Evolutionary conservation across 2,113 vertebrate genomes (phyloP), one percentile per base, ranked within the genome.

Genomic region (Etia nguti): DNA sequence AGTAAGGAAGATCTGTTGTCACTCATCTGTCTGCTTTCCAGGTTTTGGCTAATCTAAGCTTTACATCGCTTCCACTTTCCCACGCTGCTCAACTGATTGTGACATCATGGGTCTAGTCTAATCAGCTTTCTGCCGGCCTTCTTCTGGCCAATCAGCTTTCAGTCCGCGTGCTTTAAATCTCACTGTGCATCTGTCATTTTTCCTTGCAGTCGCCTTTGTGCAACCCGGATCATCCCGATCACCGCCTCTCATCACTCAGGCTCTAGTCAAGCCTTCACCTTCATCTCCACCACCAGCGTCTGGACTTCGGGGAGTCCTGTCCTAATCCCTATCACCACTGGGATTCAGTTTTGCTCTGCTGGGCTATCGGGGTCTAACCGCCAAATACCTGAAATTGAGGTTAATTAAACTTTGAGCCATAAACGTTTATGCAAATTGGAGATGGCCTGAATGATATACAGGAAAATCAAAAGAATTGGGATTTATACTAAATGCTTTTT

Each of bases 141-240:
- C 36, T 65, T 65, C 34, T 13, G 34, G 60, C 0, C 60, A 65
- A 38, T 2, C 38, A 0, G 2, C 20, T 65, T 65, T 65, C 2
- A 38, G 34, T 22, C 60, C 10, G 1, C 2, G 12, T 65, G 11
- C 34, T 13, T 38, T 65, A 38, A 65, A 38, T 65, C 60, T 1
- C 0, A 65, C 60, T 38, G 60, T 65, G 60, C 34, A 65, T 3
- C 34, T 38, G 34, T 22, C 60, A n/a, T 3, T 65, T 38, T 38
- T 0, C 31, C 18, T 65, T 65, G 2, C 60, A 65, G 31, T 65
- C 6, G 4, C 18, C 31, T 65, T 38, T 38, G 10, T 38, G 60
- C 60, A 65, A 38, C 60, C 6, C 31, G n/a, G 1, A 18, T 65
- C 60, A 31, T 38, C 10, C 31, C 59, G 8, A 9, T 36, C 36